Evolutionary conservation across 2,113 vertebrate genomes (phyloP), one percentile per base, ranked within the genome.

Genomic region (Nesospiza acunhae): DNA sequence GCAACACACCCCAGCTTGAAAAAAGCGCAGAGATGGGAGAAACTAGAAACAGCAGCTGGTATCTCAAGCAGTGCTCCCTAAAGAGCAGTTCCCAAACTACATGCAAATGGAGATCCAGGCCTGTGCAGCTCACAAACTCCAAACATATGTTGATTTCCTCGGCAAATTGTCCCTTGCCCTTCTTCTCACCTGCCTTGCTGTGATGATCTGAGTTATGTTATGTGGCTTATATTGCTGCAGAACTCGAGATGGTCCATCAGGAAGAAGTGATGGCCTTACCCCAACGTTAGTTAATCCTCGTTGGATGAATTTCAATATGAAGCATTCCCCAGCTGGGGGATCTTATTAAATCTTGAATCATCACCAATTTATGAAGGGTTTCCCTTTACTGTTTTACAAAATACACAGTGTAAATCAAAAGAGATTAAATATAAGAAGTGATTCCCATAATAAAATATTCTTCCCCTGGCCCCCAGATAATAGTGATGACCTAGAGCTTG

Each of bases 31-130:
- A 96, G 56, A 81, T 56, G 47, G 60, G 31, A 90, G 56, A 84
- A 89, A 90, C 47, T 26, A 60, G 64, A 55, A 76, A 68, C 64
- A 87, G 73, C 93, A 95, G 94, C 86, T 94, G 86, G n/a, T 63
- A 68, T 55, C 35, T 92, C 52, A 73, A 66, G 59, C 63, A 59
- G 47, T 58, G 70, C 21, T 87, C 87, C 78, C 91, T 30, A 49
- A 87, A 76, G 74, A 89, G 27, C 58, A 76, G 27, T n/a, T 90
- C 73, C 46, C 49, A 60, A 90, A 76, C 62, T 49, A 58, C 24
- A 50, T 26, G 46, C 67, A 95, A 96, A 85, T 42, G 17, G 30
- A 73, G 13, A 27, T 83, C 26, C 63, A 90, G 46, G 39, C 60
- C 52, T 19, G 11, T 11, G 64, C 69, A 72, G 68, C 69, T 90